Percentiles rank a stretch among this genome's conserved stretches.
Conservation (phyloP, 2,797 vertebrate species). For the Eidolon dupreanum region DNA sequence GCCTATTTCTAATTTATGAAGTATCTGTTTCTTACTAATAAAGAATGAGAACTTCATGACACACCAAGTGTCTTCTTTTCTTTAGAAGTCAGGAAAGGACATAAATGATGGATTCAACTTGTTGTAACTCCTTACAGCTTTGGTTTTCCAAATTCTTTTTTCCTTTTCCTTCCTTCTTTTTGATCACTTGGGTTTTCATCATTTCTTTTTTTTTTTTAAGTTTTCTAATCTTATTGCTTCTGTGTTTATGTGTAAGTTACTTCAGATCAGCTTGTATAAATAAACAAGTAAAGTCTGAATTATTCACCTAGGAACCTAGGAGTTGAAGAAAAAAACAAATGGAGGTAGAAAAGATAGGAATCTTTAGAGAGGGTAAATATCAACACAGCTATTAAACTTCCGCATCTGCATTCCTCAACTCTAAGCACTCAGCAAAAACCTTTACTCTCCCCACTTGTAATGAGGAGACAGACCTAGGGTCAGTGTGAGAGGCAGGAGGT, state of each 20-base stretch:
- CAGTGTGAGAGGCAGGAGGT: neutral
- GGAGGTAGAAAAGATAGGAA: neutral
- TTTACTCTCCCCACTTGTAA: neutral
- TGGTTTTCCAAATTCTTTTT: neutral
- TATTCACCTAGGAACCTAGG: constrained; percentile 1
- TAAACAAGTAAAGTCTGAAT: constrained; percentile 44
- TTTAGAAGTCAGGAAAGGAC: neutral
- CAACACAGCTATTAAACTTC: neutral
- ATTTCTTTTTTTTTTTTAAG: neutral
- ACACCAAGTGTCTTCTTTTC: neutral
- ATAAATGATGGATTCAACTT: neutral
- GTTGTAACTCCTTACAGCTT: neutral
- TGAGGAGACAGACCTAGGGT: neutral
- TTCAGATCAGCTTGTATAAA: neutral
- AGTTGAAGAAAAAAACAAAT: neutral
- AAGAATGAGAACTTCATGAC: neutral
- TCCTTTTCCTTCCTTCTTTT: neutral
- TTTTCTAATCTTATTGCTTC: neutral
- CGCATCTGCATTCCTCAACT: neutral
- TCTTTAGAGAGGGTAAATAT: neutral
- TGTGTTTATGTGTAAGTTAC: neutral
- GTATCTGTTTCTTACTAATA: neutral
- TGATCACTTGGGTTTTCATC: neutral
- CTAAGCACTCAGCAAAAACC: neutral
- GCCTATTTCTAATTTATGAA: neutral